Percentiles rank a stretch among this genome's conserved stretches.
Conservation (phyloP, 2,113 vertebrate genomes). For the Opisthocomus hoazin region DNA sequence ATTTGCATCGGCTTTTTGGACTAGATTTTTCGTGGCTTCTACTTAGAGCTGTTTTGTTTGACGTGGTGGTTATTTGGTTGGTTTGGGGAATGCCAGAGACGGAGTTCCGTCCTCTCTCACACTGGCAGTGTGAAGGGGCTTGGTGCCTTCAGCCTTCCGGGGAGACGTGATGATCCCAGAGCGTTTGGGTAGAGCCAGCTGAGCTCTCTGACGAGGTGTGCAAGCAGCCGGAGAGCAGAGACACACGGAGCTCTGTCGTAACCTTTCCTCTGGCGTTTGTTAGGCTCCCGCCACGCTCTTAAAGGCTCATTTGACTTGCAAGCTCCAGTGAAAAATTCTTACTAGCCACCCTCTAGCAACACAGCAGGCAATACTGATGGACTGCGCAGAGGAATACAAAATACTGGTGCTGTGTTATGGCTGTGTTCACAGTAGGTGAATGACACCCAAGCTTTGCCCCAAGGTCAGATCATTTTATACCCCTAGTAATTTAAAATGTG, state of each 20-base stretch:
- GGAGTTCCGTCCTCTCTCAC: background rate
- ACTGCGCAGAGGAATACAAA: background rate
- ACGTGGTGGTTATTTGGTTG: background rate
- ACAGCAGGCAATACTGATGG: background rate
- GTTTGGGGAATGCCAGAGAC: background rate
- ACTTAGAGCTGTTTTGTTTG: background rate
- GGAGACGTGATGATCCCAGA: accelerated
- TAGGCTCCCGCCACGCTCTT: background rate
- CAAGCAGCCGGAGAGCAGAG: background rate
- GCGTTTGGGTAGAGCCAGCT: background rate
- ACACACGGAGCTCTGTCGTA: background rate
- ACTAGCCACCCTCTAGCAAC: background rate
- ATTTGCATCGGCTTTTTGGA: background rate
- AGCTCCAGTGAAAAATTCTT: background rate
- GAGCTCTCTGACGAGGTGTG: background rate
- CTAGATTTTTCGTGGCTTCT: background rate
- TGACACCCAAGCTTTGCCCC: background rate
- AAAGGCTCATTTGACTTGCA: background rate
- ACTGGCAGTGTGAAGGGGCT: background rate
- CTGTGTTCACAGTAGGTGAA: background rate
- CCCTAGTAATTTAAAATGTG: background rate
- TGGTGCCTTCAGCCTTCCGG: background rate
- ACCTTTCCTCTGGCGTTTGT: background rate
- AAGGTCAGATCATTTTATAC: background rate
- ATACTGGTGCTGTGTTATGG: background rate